A percentile compares a stretch with the other conserved stretches of the same genome.
These are phyloP conservation scores for Lithosia quadra DNA, from an alignment of 2,888 invertebrate genomes.

Conservation along the genomic window DNA sequence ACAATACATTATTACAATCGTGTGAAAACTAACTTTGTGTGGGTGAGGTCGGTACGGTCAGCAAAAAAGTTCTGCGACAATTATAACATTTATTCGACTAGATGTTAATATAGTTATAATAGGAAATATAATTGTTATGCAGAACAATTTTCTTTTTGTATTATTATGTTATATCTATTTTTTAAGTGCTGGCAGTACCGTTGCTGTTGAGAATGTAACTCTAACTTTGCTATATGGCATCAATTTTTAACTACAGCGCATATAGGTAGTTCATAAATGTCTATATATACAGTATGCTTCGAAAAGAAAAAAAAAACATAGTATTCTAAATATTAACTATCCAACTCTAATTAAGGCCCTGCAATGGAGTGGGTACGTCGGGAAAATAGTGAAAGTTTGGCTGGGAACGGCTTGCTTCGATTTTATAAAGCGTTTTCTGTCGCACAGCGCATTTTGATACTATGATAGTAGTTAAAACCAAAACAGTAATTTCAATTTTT, in stretches of 20 bases:
- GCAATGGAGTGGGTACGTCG: not conserved
- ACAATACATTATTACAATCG: conserved; percentile 23
- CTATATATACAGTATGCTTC: not conserved
- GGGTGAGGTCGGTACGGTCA: conserved; percentile 26
- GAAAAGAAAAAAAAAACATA: not conserved
- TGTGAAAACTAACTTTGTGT: conserved; percentile 29
- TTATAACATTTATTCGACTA: conserved; percentile 23
- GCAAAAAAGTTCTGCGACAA: conserved; percentile 23
- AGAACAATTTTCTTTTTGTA: conserved; percentile 12
- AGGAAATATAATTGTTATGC: conserved; percentile 13
- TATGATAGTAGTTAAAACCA: not conserved
- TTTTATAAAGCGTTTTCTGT: not conserved
- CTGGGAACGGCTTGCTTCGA: not conserved
- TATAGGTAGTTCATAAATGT: conserved; percentile 15
- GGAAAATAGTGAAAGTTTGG: not conserved
- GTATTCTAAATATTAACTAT: not conserved
- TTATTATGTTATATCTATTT: conserved; percentile 7
- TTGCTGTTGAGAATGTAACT: conserved; percentile 14
- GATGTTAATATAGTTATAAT: conserved; percentile 22
- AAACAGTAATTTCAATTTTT: not conserved
- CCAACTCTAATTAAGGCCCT: not conserved
- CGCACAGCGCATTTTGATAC: not conserved
- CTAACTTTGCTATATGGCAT: conserved; percentile 38
- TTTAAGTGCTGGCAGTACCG: conserved; percentile 24
- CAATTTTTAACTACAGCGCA: conserved; percentile 26